phyloP scores from a whole-genome alignment of 2,113 vertebrate genomes.

The Mesocricetus auratus region DNA sequence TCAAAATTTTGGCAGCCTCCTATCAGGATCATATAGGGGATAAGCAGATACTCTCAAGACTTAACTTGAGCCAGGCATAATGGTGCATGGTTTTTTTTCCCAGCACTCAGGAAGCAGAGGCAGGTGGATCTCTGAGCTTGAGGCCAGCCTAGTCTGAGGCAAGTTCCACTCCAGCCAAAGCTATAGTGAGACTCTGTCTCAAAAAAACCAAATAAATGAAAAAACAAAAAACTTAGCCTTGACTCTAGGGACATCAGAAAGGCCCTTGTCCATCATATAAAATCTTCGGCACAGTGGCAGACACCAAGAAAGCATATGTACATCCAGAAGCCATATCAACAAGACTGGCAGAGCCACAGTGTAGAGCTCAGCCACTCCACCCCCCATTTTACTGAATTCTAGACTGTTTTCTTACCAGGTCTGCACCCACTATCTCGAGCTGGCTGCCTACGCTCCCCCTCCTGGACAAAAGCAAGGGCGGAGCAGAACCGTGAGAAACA shows the following conservation, averaged over 20 bases:
- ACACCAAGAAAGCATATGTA: background rate
- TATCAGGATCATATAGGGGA: background rate
- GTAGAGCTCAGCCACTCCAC: background rate
- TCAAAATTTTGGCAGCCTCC: background rate
- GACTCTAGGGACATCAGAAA: background rate
- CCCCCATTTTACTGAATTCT: background rate
- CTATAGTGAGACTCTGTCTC: background rate
- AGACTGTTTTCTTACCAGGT: conserved; percentile 83
- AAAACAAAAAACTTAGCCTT: background rate
- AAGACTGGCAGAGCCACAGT: background rate
- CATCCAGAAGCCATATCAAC: background rate
- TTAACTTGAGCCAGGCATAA: background rate
- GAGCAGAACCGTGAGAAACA: conserved; percentile 92
- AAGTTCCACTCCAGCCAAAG: background rate
- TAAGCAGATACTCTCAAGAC: no score
- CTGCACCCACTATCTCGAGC: conserved; percentile 88
- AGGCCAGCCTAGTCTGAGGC: background rate
- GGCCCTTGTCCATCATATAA: no score
- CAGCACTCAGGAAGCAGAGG: background rate
- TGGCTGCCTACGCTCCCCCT: conserved; percentile 94
- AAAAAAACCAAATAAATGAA: background rate
- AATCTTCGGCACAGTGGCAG: background rate
- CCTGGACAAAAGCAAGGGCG: conserved; percentile 93
- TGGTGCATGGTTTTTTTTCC: background rate
- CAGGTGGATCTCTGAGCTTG: background rate